These are phyloP conservation scores for Eristalinus sepulchralis DNA, from an alignment of 2,888 invertebrate species.

Conservation along the genomic window DNA sequence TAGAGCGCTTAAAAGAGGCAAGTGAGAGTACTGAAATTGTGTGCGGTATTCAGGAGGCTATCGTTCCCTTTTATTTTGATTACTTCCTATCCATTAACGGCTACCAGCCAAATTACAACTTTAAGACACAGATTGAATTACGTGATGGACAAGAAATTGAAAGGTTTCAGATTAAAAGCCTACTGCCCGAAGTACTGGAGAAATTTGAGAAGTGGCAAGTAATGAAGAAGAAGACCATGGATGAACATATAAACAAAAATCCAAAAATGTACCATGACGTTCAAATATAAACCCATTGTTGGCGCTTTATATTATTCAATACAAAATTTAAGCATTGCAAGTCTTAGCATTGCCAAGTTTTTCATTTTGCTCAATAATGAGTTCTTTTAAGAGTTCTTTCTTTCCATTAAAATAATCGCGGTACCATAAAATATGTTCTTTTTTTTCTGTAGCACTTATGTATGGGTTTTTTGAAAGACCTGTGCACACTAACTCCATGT, in stretches of 20 bases:
- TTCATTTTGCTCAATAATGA: conserved; percentile 74
- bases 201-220: conserved; percentile 76
- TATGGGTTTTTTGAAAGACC: conserved; percentile 97
- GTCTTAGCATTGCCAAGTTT: conserved; percentile 23
- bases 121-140: conserved; percentile 78
- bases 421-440: conserved; percentile 95
- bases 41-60: conserved; percentile 76
- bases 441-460: conserved; percentile 92
- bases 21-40: conserved; percentile 75
- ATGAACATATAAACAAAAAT: conserved; percentile 78
- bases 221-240: conserved; percentile 76
- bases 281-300: conserved; percentile 57
- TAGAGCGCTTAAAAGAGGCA: conserved; percentile 69
- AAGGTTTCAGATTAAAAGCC: conserved; percentile 73
- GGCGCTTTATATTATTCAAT: conserved; percentile 8
- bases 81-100: conserved; percentile 79
- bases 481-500: conserved; percentile 97
- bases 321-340: conserved; percentile 23
- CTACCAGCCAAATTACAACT: conserved; percentile 79
- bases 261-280: conserved; percentile 79
- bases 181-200: conserved; percentile 74
- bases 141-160: conserved; percentile 77
- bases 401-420: conserved; percentile 93
- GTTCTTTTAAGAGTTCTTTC: conserved; percentile 84
- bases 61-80: conserved; percentile 80